A percentile compares a stretch with the other conserved stretches of the same genome.
Conservation (phyloP, 2,113 vertebrate species). For the Peromyscus leucopus region DNA sequence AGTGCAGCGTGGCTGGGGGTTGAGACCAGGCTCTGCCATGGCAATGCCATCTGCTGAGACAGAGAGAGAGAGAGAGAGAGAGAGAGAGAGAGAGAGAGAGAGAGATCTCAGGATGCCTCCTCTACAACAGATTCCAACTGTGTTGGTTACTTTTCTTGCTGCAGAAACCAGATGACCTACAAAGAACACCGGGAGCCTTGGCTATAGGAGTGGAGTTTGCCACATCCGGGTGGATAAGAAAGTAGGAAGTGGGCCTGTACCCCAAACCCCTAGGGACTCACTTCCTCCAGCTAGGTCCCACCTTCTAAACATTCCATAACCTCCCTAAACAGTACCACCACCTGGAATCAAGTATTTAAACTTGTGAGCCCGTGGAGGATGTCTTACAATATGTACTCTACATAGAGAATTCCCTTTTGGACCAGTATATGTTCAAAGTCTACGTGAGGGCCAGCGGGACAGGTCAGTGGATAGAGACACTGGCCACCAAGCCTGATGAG, state of each 20-base stretch:
- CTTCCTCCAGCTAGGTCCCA: neutral
- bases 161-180: neutral
- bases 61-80: neutral
- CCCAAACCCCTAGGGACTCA: neutral
- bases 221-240: neutral
- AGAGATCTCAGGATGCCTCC: neutral
- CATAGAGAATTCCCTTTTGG: neutral
- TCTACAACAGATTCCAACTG: neutral
- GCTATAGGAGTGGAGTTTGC: neutral
- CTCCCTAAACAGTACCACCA: neutral
- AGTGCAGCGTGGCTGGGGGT: fast-evolving
- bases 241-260: neutral
- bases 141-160: neutral
- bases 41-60: neutral
- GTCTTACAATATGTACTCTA: fast-evolving
- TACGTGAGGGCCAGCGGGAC: neutral
- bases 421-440: neutral
- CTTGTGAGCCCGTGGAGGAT: neutral
- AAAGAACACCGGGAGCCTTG: neutral
- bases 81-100: too few species aligned
- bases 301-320: neutral
- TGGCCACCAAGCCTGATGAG: neutral
- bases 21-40: neutral
- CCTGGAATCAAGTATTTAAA: neutral
- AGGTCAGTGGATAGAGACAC: neutral